A percentile compares a stretch with the other conserved stretches of the same genome.
Conservation (phyloP, 2,888 invertebrate genomes). For the Drosophila falleni region DNA sequence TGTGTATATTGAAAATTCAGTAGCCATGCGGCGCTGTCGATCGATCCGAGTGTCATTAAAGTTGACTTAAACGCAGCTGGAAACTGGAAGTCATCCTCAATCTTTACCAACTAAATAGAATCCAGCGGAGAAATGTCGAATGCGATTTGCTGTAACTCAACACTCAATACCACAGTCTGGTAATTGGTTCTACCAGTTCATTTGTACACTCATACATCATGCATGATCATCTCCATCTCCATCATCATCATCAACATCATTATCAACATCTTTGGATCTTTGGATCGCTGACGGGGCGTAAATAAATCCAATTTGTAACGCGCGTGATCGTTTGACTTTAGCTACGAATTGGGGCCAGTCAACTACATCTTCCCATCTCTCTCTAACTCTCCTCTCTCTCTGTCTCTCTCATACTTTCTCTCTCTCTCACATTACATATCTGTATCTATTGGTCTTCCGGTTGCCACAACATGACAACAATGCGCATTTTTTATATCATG, state of each 20-base stretch:
- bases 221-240: constrained; percentile 52
- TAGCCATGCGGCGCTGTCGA: constrained; percentile 75
- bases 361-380: not conserved
- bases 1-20: constrained; percentile 56
- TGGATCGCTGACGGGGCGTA: constrained; percentile 67
- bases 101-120: constrained; percentile 19
- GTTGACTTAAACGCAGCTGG: constrained; percentile 79
- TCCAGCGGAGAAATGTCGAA: constrained; percentile 32
- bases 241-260: constrained; percentile 23
- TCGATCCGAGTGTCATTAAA: constrained; percentile 78
- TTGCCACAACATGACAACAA: constrained; percentile 84
- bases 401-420: not conserved
- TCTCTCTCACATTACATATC: not conserved
- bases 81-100: constrained; percentile 43
- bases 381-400: too few relatives aligned
- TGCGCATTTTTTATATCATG: constrained; percentile 49
- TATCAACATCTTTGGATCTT: constrained; percentile 13
- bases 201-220: constrained; percentile 67
- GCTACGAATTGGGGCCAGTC: constrained; percentile 24
- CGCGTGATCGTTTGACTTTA: constrained; percentile 66
- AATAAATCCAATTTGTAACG: constrained; percentile 75
- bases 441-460: constrained; percentile 67
- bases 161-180: constrained; percentile 32
- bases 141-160: constrained; percentile 57
- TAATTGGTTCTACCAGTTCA: constrained; percentile 53